phyloP scores from a whole-genome alignment of 2,797 vertebrate species.

The Acanthurus leucopareius region DNA sequence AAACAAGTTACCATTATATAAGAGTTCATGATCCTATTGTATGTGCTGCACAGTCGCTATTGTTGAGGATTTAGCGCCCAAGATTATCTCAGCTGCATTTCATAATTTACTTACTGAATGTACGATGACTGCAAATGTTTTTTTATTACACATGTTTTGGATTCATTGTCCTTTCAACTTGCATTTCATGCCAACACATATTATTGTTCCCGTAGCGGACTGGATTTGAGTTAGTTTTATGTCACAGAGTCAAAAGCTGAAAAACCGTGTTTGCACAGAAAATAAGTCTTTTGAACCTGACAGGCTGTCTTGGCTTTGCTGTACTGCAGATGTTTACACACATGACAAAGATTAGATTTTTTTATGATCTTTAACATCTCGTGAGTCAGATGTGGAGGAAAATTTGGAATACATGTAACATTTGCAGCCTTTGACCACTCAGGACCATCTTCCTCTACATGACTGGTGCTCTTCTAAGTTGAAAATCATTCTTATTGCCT shows the following conservation, averaged over 20 bases:
- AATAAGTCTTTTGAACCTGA: neutral
- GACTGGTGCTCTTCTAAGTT: neutral
- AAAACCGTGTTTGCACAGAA: neutral
- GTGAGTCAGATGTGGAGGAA: neutral
- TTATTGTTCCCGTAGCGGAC: neutral
- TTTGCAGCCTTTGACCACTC: neutral
- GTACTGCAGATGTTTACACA: neutral
- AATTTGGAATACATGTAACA: neutral
- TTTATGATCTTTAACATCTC: neutral
- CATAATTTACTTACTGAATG: neutral
- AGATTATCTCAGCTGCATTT: too few relatives aligned
- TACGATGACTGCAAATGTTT: neutral
- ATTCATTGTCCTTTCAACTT: neutral
- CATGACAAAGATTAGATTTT: neutral
- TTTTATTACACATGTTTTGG: neutral
- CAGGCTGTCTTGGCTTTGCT: constrained; percentile 5
- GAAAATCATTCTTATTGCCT: neutral
- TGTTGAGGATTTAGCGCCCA: neutral
- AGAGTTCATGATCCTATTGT: neutral
- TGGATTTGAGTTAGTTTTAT: neutral
- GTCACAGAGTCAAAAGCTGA: neutral
- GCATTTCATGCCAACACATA: neutral
- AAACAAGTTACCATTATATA: neutral
- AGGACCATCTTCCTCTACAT: constrained; percentile 2
- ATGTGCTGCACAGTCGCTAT: neutral